These are phyloP conservation scores for Felis chaus DNA, from an alignment of 2,113 vertebrate genomes.

Conservation along the genomic window DNA sequence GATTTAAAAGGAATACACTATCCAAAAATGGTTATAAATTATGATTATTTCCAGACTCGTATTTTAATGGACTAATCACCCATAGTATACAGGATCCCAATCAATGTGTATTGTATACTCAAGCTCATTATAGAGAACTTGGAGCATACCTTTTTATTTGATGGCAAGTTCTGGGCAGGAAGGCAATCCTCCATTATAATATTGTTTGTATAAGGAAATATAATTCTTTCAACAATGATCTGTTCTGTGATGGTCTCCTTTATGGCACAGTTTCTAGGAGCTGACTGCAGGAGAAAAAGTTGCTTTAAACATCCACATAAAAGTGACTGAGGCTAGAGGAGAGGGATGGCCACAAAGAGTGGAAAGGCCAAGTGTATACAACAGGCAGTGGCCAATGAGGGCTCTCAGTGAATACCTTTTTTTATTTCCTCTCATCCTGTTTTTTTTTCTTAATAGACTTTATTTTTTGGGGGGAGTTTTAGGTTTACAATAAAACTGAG, in stretches of 20 bases:
- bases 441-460: neutral
- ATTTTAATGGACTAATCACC: neutral
- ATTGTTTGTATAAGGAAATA: conserved; percentile 7
- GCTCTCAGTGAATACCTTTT: neutral
- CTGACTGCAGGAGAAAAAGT: neutral
- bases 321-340: neutral
- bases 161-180: neutral
- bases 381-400: neutral
- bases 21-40: conserved; percentile 66
- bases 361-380: neutral
- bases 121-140: neutral
- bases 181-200: neutral
- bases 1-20: conserved; percentile 58
- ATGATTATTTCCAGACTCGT: conserved; percentile 75
- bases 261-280: neutral
- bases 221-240: neutral
- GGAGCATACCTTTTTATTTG: neutral
- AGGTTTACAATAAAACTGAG: neutral
- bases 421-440: neutral
- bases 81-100: neutral
- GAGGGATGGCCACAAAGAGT: neutral
- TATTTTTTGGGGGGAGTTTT: neutral
- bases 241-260: neutral
- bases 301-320: neutral
- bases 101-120: neutral